Conservation (phyloP, 2,113 vertebrate genomes). For the Notarius lentiginosus region DNA sequence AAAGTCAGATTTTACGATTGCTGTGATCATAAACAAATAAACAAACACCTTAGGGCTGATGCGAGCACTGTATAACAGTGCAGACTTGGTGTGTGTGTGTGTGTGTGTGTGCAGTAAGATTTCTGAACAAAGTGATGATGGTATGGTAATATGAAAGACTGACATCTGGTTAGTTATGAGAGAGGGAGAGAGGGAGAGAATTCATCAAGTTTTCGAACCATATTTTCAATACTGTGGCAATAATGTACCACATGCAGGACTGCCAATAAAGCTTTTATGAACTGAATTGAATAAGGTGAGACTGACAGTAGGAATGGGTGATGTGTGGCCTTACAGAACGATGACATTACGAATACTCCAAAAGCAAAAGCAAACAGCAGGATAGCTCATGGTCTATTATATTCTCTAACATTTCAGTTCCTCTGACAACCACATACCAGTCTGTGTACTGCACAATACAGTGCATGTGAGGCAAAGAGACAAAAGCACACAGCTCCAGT, state of each 20-base stretch:
- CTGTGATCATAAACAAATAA: not conserved
- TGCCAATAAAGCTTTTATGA: not conserved
- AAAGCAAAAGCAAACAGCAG: constrained; percentile 17
- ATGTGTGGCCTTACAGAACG: not conserved
- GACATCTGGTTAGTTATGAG: not conserved
- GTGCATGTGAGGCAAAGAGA: not conserved
- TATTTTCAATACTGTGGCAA: not conserved
- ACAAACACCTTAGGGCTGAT: not conserved
- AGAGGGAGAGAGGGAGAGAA: not conserved
- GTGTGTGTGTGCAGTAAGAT: not conserved
- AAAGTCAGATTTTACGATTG: not conserved
- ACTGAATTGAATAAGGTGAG: not conserved
- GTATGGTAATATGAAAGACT: not conserved
- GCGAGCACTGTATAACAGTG: not conserved
- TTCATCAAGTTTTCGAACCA: not conserved
- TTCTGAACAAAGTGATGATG: not conserved
- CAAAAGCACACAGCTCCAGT: not conserved
- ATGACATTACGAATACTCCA: not conserved
- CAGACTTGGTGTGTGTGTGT: not conserved
- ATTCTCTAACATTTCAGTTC: constrained; percentile 22
- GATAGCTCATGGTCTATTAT: not conserved
- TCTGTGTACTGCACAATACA: not conserved
- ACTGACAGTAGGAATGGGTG: not conserved
- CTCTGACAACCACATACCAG: constrained; percentile 18
- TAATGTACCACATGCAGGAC: not conserved